Evolutionary conservation across 2,888 invertebrate species (phyloP).

Genomic region (Fragum fragum): DNA sequence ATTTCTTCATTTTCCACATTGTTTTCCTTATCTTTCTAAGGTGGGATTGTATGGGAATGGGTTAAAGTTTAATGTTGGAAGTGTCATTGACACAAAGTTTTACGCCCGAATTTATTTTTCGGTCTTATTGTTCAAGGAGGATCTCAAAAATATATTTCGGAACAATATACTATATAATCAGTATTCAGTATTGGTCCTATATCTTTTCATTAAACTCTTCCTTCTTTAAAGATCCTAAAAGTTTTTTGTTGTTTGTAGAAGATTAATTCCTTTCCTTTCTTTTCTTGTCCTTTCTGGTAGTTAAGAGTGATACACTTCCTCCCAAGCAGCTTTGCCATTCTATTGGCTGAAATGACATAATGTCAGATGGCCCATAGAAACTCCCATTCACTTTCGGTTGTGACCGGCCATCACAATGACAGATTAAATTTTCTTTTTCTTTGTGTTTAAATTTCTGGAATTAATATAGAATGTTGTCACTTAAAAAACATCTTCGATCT

Average conservation of each 20-base stretch:
- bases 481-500: constrained; percentile 3
- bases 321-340: constrained; percentile 10
- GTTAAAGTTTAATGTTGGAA: no score
- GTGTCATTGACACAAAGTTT: no score
- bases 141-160: constrained; percentile 12
- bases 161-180: constrained; percentile 26
- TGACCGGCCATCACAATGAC: constrained; percentile 51
- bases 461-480: constrained; percentile 29
- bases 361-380: constrained; percentile 42
- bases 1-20: no score
- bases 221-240: constrained; percentile 8
- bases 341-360: constrained; percentile 42
- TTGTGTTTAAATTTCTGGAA: constrained; percentile 57
- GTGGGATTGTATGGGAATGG: no score
- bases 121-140: neutral
- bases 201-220: constrained; percentile 19
- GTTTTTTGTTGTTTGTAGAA: constrained; percentile 14
- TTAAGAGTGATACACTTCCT: constrained; percentile 31
- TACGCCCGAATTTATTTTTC: no score
- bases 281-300: constrained; percentile 24
- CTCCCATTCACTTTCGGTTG: constrained; percentile 37
- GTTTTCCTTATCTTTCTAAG: no score
- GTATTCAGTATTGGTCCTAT: constrained; percentile 16
- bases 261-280: constrained; percentile 30
- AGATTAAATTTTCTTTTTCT: constrained; percentile 51